Base-by-base conservation (phyloP, 2,888 invertebrate genomes). In the Philhelius pedissequus region DNA sequence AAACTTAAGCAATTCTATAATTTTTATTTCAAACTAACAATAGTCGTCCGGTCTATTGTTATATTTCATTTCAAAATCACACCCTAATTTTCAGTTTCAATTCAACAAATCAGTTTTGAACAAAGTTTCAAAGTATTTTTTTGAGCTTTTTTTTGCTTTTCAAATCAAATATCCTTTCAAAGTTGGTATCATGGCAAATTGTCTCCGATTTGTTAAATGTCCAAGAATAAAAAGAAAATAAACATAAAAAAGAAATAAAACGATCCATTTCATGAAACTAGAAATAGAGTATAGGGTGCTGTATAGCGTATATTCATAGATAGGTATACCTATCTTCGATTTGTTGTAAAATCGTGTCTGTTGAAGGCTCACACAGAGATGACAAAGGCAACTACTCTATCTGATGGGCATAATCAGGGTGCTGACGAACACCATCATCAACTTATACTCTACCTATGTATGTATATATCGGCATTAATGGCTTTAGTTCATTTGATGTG, bases 401-500 rank as follows among this genome's bases (percentile, higher is more conserved):
- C 35, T 74, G 82, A 54, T 69, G 82, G 73, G 27, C 54, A 79
- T 83, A 70, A 79, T 79, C 69, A 35, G 35, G 62, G 32, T 74
- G 83, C 50, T 70, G 69, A 83, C 78, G 79, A 83, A 75, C 70
- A 38, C 64, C 66, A 79, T 83, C 79, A 74, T 79, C 83, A 83
- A 83, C 83, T 79, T 52, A 15, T 18, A 20, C 22, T 20, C 13
- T 18, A 15, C 5, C n/a, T 40, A 40, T 1, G 38, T 38, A 38
- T 6, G 35, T n/a, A 7, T 8, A 11, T 32, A 73, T 62, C 68
- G 45, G 13, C 25, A 69, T 68, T 83, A 78, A 83, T 79, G 83
- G 79, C 70, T 60, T 79, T 75, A 83, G 79, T 83, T 70, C 83
- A 79, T 79, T 75, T 83, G 74, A 50, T 58, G 70, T 45, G 48